Evolutionary conservation across 2,113 vertebrate species (phyloP), one percentile per base, ranked within the genome.

Genomic region (Ictalurus furcatus): DNA sequence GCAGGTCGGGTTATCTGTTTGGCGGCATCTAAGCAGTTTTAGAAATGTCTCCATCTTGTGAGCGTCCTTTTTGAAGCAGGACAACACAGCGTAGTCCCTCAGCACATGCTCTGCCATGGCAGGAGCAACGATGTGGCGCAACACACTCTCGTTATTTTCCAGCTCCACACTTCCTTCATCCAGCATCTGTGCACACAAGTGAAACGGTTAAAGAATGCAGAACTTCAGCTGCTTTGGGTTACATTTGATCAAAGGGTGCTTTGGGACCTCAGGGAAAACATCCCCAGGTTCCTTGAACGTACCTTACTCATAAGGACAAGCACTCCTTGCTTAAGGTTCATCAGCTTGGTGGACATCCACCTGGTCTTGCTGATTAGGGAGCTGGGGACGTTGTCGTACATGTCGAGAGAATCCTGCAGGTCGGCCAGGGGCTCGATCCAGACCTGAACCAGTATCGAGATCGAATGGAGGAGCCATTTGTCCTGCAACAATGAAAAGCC

Each of bases 31-130:
- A 34, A 93, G 89, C 40, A 93, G 79, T 80, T 91, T 93, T 25
- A 93, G 91, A 67, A 93, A 91, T 8, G 87, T 93, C 79, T 93
- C 90, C 19, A 93, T 91, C 87, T 93, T 93, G 86, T 93, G 93
- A 2, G 90, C 86, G 21, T 93, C 93, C 65, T 92, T 93, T 74
- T 85, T 91, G 78, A 93, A 93, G 90, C 92, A 93, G 81, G 74
- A 88, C 81, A 93, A 67, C 19, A 90, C 23, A 7, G 54, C 58
- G 69, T 93, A 93, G 63, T 93, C 91, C 56, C 90, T 91, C 34
- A 91, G 86, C 16, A 92, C n/a, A 0, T 89, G 83, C 59, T 92
- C 91, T 30, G 86, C 19, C 13, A 67, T 74, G 54, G 85, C 54
- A 1, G 87, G 84, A 14, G 81, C 78, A 4, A 40, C 23, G 8